Evolutionary conservation across 2,797 vertebrate species (phyloP).

Genomic region (Pantherophis alleghaniensis): DNA sequence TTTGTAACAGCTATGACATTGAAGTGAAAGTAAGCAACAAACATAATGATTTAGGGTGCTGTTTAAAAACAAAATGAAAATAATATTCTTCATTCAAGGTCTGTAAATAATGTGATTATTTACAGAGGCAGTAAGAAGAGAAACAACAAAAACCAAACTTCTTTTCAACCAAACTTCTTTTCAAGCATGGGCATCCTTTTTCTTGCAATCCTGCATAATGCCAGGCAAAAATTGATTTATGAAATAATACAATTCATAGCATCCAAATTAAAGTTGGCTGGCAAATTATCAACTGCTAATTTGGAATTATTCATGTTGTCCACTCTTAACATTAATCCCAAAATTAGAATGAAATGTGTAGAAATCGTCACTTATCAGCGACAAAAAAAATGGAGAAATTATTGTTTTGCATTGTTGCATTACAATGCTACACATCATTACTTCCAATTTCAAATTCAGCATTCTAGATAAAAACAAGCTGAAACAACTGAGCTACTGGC

Average conservation of each 20-base stretch:
- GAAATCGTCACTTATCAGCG: neutral
- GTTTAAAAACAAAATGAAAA: neutral
- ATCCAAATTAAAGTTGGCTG: slow-evolving; percentile 2
- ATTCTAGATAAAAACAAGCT: slow-evolving; percentile 9
- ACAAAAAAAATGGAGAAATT: slow-evolving; percentile 33
- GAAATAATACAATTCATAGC: neutral
- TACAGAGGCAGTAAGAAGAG: neutral
- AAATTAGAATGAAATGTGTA: slow-evolving; percentile 14
- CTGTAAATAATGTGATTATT: neutral
- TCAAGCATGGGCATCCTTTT: slow-evolving; percentile 21
- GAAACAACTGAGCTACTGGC: slow-evolving; percentile 8
- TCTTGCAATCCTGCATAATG: neutral
- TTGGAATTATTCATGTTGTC: slow-evolving; percentile 26
- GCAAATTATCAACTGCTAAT: slow-evolving; percentile 24
- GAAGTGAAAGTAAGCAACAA: slow-evolving; percentile 20
- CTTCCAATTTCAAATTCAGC: slow-evolving; percentile 41
- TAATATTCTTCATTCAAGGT: slow-evolving; percentile 9
- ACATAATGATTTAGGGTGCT: neutral
- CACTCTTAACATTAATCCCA: slow-evolving; percentile 9
- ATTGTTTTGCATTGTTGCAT: slow-evolving; percentile 15
- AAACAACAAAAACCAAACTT: slow-evolving; percentile 18
- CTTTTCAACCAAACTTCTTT: slow-evolving; percentile 11
- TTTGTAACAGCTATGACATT: slow-evolving; percentile 47
- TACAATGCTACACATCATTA: slow-evolving; percentile 32
- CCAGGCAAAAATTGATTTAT: slow-evolving; percentile 21